A percentile compares a stretch with the other conserved stretches of the same genome.
These are phyloP conservation scores for Stratiomys singularior DNA, from an alignment of 2,888 invertebrate genomes.

Conservation along the genomic window DNA sequence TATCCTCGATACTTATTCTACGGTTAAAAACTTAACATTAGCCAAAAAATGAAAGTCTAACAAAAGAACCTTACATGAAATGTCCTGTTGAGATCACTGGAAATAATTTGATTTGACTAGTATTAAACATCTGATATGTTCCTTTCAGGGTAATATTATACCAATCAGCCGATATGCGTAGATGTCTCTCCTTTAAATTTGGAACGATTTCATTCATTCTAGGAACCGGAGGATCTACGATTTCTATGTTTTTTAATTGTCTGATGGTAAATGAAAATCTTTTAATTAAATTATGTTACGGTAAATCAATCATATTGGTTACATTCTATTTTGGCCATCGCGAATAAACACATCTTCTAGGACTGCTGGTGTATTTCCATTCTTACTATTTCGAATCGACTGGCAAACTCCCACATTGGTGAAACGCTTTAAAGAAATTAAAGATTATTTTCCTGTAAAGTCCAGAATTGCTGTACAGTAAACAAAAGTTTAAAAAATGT, in stretches of 20 bases:
- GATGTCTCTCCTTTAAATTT: constrained; percentile 48
- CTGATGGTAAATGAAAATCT: constrained; percentile 9
- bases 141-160: constrained; percentile 46
- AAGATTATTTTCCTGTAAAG: not conserved
- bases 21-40: too few species aligned
- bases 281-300: not conserved
- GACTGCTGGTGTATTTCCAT: constrained; percentile 21
- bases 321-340: constrained; percentile 49
- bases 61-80: constrained; percentile 43
- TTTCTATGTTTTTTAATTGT: constrained; percentile 47
- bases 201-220: constrained; percentile 47
- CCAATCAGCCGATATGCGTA: constrained; percentile 49
- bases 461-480: not conserved
- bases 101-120: constrained; percentile 50
- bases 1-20: constrained; percentile 49
- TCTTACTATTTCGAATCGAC: constrained; percentile 34
- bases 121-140: constrained; percentile 49
- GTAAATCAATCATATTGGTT: not conserved
- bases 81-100: constrained; percentile 48
- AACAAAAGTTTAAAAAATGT: too few species aligned
- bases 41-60: not conserved
- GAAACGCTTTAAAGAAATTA: constrained; percentile 45
- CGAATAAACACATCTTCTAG: constrained; percentile 45
- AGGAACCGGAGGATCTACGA: constrained; percentile 45
- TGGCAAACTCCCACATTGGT: constrained; percentile 50